Evolutionary conservation across 1,140 invertebrate genomes (phyloP), one percentile per base, ranked within the genome.

Genomic region (Pomacea maculata): DNA sequence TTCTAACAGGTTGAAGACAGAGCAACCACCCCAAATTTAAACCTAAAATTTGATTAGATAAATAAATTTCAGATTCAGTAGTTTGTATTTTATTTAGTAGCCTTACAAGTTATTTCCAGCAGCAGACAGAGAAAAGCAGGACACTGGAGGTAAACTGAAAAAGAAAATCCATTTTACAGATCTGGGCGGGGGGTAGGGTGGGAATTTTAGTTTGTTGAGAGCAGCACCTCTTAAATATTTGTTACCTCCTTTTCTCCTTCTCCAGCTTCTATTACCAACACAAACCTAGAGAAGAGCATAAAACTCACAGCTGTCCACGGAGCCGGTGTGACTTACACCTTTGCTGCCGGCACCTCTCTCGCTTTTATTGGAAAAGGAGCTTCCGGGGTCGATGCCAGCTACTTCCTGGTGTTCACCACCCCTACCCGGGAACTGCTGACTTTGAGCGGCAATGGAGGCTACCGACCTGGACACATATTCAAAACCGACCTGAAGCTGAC

Each of bases 401-500:
- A 65, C 45, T 78, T 78, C 52, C 21, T 78, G 10, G 67, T 65
- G n/a, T 14, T 78, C 77, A 78, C 52, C 21, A 71, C 77, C 19
- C 77, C 77, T 15, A n/a, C 21, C 45, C 12, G 52, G 54, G 65
- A 78, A 67, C 52, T 78, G 29, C 21, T 78, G 45, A 54, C 77
- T 67, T 54, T 78, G n/a, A 45, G 21, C 5, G 77, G 65, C 77
- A 78, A 29, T 52, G 77, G 65, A 70, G 77, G 70, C 45, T 71
- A 70, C 77, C 34, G 52, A 29, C 34, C 21, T 3, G 67, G 25
- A 17, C 77, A 67, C 6, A 67, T 65, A 1, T 9, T 78, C 17
- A 65, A 67, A 71, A 67, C 67, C 71, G 77, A 78, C 77, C 45
- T 78, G 29, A 78, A 78, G 52, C 17, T 78, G 45, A n/a, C 52